Percentiles rank a stretch among this genome's conserved stretches.
These are phyloP conservation scores for Callosobruchus maculatus DNA, from an alignment of 2,888 invertebrate species.

Conservation along the genomic window DNA sequence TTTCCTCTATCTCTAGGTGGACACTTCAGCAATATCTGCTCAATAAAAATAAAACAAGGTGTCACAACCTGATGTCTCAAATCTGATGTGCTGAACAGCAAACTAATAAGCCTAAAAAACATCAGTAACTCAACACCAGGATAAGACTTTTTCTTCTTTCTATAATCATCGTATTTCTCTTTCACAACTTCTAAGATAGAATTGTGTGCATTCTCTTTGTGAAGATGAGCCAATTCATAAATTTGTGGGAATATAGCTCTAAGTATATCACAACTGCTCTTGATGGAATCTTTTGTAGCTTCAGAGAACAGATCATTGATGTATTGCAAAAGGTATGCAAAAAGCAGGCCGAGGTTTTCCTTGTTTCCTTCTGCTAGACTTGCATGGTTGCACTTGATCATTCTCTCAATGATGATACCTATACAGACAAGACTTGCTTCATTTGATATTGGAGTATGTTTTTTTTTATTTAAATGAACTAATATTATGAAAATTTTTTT, in stretches of 20 bases:
- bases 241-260: constrained; percentile 54
- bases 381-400: constrained; percentile 86
- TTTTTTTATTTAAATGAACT: no score
- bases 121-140: constrained; percentile 70
- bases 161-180: constrained; percentile 66
- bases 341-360: constrained; percentile 68
- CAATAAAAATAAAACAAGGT: constrained; percentile 78
- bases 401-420: constrained; percentile 65
- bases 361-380: constrained; percentile 76
- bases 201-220: constrained; percentile 64
- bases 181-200: constrained; percentile 66
- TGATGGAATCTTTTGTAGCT: constrained; percentile 43
- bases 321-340: constrained; percentile 74
- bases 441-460: no score
- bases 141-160: constrained; percentile 56
- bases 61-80: constrained; percentile 86
- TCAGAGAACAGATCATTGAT: constrained; percentile 63
- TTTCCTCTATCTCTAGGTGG: constrained; percentile 63
- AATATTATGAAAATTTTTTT: no score
- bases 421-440: background rate
- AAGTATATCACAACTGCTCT: constrained; percentile 58
- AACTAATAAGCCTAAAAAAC: constrained; percentile 76
- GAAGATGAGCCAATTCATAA: constrained; percentile 69
- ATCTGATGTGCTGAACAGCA: constrained; percentile 87
- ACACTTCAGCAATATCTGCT: constrained; percentile 68